Percentiles rank a stretch among this genome's conserved stretches.
Conservation (phyloP, 2,888 invertebrate species). For the Chrysomela aeneicollis region DNA sequence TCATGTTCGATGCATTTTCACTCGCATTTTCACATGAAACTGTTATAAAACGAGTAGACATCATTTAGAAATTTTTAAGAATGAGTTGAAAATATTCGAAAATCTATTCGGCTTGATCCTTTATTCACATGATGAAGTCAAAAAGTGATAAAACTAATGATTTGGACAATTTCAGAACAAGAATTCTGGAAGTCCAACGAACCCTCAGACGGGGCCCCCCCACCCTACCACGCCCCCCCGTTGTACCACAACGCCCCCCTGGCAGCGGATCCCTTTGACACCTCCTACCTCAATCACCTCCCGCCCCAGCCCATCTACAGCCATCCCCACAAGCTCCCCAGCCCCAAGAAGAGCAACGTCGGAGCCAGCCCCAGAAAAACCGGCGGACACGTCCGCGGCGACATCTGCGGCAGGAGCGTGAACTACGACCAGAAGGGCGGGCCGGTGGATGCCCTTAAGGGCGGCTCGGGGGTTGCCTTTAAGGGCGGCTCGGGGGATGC, state of each 20-base stretch:
- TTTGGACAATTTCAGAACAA: constrained; percentile 37
- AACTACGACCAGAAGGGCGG: constrained; percentile 43
- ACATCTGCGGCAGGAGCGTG: constrained; percentile 47
- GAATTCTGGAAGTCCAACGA: constrained; percentile 38
- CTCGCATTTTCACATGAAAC: too few relatives aligned
- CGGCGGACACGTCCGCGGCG: constrained; percentile 41
- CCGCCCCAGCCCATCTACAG: constrained; percentile 22
- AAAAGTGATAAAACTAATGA: too few relatives aligned
- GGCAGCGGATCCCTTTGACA: constrained; percentile 74
- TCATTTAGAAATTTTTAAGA: too few relatives aligned
- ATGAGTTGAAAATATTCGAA: too few relatives aligned
- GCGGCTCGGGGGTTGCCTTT: constrained; percentile 39
- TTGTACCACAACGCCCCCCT: constrained; percentile 64
- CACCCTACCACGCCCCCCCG: constrained; percentile 66
- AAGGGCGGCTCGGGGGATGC: constrained; percentile 42
- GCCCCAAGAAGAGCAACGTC: too few relatives aligned
- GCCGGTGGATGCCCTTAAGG: constrained; percentile 31
- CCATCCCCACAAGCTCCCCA: constrained; percentile 21
- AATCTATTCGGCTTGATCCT: too few relatives aligned
- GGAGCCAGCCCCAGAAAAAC: constrained; percentile 23
- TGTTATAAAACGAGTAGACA: too few relatives aligned
- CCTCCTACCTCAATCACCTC: constrained; percentile 60
- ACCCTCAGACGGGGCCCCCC: constrained; percentile 53
- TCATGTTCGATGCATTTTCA: too few relatives aligned
- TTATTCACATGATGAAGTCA: too few relatives aligned